Percentiles rank a stretch among this genome's conserved stretches.
phyloP scores from a whole-genome alignment of 2,888 invertebrate genomes.

The Leucophenga maculata region DNA sequence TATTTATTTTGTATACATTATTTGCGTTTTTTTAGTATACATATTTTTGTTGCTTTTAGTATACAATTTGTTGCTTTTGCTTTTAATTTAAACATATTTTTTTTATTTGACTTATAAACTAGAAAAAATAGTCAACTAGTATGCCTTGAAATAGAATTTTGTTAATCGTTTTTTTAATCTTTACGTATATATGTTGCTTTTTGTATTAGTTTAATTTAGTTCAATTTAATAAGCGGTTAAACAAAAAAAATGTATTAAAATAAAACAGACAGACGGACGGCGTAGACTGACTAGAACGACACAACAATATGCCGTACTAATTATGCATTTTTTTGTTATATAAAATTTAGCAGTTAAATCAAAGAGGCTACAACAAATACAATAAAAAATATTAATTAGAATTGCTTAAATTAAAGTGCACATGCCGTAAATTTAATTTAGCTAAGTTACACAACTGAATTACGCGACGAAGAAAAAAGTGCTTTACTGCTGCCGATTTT shows the following conservation, averaged over 20 bases:
- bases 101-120: neutral
- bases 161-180: slow-evolving; percentile 1
- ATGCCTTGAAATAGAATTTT: neutral
- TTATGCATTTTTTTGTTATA: too few species aligned
- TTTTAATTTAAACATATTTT: neutral
- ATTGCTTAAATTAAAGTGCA: neutral
- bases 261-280: too few species aligned
- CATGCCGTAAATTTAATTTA: neutral
- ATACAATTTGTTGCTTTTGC: slow-evolving; percentile 14
- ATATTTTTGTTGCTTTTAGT: slow-evolving; percentile 16
- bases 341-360: too few species aligned
- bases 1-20: neutral
- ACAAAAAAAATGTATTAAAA: neutral
- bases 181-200: slow-evolving; percentile 52
- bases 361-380: neutral
- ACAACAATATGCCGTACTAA: too few species aligned
- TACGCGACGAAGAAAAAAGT: too few species aligned
- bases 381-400: slow-evolving; percentile 9
- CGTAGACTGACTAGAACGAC: too few species aligned
- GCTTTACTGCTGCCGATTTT: too few species aligned
- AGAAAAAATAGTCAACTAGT: slow-evolving; percentile 1
- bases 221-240: neutral
- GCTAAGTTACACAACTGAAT: neutral
- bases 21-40: slow-evolving; percentile 24
- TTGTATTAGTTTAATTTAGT: too few species aligned